phyloP scores from a whole-genome alignment of 2,888 invertebrate species.

The Podotricha telesiphe region DNA sequence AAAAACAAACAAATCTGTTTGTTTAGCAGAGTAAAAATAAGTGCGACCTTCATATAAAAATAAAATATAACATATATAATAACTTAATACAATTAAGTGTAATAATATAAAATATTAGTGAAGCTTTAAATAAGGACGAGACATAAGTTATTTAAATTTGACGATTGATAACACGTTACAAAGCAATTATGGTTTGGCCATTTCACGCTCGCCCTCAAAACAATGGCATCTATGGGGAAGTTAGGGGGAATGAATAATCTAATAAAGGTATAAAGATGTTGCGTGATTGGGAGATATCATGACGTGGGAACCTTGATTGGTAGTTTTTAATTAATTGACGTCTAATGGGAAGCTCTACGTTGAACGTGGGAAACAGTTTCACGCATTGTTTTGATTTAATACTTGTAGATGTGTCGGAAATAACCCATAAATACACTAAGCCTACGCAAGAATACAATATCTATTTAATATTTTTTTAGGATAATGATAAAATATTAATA shows the following conservation, averaged over 20 bases:
- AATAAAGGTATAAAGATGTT: conserved; percentile 81
- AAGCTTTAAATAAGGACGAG: neutral
- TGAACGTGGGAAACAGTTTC: conserved; percentile 67
- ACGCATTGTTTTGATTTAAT: conserved; percentile 43
- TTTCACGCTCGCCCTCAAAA: conserved; percentile 81
- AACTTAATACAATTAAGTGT: neutral
- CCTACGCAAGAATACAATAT: too few species aligned
- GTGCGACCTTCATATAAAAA: too few species aligned
- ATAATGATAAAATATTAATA: too few species aligned
- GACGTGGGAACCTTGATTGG: conserved; percentile 80
- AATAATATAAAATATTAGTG: neutral
- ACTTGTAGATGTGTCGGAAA: neutral
- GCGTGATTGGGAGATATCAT: conserved; percentile 82
- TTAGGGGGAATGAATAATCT: conserved; percentile 62
- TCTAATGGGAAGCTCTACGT: conserved; percentile 57
- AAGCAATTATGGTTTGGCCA: conserved; percentile 66
- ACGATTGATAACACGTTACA: conserved; percentile 50
- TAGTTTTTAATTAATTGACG: conserved; percentile 76
- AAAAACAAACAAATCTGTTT: too few species aligned
- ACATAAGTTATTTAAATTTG: conserved; percentile 38
- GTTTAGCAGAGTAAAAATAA: too few species aligned
- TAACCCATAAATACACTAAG: neutral
- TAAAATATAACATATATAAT: too few species aligned
- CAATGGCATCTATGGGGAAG: conserved; percentile 57
- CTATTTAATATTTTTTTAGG: too few species aligned